These are phyloP conservation scores for Aphelinus atriplicis DNA, from an alignment of 1,140 invertebrate genomes.

Conservation along the genomic window DNA sequence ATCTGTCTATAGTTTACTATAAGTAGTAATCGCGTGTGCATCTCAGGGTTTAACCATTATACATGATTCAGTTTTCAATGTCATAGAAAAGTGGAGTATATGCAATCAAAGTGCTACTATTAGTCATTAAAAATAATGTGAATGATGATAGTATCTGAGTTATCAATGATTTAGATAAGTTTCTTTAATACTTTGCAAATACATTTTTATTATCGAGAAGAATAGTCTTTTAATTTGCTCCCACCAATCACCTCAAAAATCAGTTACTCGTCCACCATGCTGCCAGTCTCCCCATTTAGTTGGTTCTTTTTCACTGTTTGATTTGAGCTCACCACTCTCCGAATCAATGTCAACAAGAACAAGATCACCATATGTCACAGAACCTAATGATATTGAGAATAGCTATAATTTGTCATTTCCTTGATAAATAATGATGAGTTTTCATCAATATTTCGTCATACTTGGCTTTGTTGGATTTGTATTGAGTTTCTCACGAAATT, in stretches of 20 bases:
- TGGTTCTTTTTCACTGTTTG: conserved; percentile 53
- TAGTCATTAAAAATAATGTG: conserved; percentile 23
- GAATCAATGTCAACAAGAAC: conserved; percentile 51
- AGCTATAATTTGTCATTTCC: too few relatives aligned
- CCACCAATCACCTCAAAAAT: conserved; percentile 46
- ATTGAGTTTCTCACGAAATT: conserved; percentile 53
- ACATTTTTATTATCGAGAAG: conserved; percentile 45
- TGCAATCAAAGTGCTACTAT: conserved; percentile 31
- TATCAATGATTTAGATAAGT: conserved; percentile 31
- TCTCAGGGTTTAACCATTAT: conserved; percentile 32
- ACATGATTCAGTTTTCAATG: conserved; percentile 15
- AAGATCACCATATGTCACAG: conserved; percentile 48
- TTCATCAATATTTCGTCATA: too few relatives aligned
- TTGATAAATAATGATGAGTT: too few relatives aligned
- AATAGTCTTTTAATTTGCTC: not conserved
- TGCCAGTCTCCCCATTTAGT: conserved; percentile 61
- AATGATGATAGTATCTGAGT: conserved; percentile 23
- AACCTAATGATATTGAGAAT: conserved; percentile 37
- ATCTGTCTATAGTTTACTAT: conserved; percentile 39
- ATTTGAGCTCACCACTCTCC: conserved; percentile 49
- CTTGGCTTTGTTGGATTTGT: too few relatives aligned
- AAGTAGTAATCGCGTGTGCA: conserved; percentile 22
- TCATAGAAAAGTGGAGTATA: conserved; percentile 21
- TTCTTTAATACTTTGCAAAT: conserved; percentile 49
- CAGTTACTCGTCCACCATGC: conserved; percentile 52